Evolutionary conservation across 92 coral and sea anemone genomes (phyloP), one percentile per base, ranked within the genome.

Genomic region (Diadumene lineata): DNA sequence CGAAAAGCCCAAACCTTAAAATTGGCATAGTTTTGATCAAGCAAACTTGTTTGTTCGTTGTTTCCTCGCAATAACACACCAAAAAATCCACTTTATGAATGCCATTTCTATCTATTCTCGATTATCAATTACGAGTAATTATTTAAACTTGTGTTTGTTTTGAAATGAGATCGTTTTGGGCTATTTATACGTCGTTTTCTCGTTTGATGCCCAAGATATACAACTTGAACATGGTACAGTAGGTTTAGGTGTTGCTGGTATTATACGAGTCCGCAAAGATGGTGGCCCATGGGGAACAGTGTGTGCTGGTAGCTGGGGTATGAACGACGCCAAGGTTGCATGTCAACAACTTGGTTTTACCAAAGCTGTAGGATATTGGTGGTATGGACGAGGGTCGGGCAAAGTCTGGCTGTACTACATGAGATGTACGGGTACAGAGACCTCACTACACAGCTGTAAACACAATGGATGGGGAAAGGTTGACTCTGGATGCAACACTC

Each of bases 401-500:
- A 31, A 51, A 50, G 64, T 70, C 33, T 70, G 43, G 63, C 64
- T 31, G 71, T 0, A 66, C 48, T 17, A 18, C 51, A 32, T 66
- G 71, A 25, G 71, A 31, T 66, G 50, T 34, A 30, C 21, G 38
- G 71, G 71, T 1, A 30, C 51, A 61, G 66, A 61, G 28, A 34
- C 67, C 24, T 13, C 67, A 61, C 32, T 61, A 13, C 31, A 27
- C 27, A 28, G 34, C 33, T 63, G 68, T 63, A 27, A 34, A 0
- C 68, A 63, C 68, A 63, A 63, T 63, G 68, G 68, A 63, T 63
- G 68, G 68, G 34, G 68, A 63, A 63, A n/a, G 11, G 34, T 63
- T 63, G 34, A 11, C 43, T 63, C 32, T 63, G 10, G 10, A 34
- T 63, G 68, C 33, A 63, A 63, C 9, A 27, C 7, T 8, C 68